These are phyloP conservation scores for Tadarida brasiliensis DNA, from an alignment of 2,797 vertebrate genomes.

Conservation along the genomic window DNA sequence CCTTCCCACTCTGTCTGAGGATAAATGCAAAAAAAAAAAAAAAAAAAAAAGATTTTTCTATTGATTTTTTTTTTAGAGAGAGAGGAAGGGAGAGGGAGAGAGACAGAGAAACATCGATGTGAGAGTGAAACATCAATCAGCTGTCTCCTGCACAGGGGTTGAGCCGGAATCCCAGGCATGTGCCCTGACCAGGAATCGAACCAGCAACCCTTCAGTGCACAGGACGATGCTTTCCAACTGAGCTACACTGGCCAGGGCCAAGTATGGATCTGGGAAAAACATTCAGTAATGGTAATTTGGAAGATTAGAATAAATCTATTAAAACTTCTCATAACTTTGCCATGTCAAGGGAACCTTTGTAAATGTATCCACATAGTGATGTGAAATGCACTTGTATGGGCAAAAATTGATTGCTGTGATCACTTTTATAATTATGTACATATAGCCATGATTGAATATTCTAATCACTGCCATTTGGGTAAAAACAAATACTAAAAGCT, in stretches of 20 bases:
- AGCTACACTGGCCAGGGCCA: background rate
- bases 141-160: no score
- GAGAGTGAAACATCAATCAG: no score
- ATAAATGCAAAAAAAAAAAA: no score
- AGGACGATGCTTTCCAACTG: no score
- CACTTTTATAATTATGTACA: constrained; percentile 32
- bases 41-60: no score
- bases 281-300: constrained; percentile 59
- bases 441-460: constrained; percentile 41
- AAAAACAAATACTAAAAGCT: constrained; percentile 57
- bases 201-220: no score
- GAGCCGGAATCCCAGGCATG: no score
- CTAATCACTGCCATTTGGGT: constrained; percentile 21
- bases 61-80: no score
- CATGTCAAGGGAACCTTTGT: constrained; percentile 56
- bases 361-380: background rate
- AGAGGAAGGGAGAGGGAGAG: no score
- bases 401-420: constrained; percentile 6
- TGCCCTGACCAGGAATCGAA: no score
- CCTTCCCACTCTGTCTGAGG: no score
- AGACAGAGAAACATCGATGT: no score
- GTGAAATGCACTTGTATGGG: background rate
- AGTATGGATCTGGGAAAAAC: constrained; percentile 35
- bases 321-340: constrained; percentile 3
- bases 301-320: constrained; percentile 60